Percentiles rank a stretch among this genome's conserved stretches.
Evolutionary conservation across 2,113 vertebrate species (phyloP).

Genomic region (Sander vitreus): DNA sequence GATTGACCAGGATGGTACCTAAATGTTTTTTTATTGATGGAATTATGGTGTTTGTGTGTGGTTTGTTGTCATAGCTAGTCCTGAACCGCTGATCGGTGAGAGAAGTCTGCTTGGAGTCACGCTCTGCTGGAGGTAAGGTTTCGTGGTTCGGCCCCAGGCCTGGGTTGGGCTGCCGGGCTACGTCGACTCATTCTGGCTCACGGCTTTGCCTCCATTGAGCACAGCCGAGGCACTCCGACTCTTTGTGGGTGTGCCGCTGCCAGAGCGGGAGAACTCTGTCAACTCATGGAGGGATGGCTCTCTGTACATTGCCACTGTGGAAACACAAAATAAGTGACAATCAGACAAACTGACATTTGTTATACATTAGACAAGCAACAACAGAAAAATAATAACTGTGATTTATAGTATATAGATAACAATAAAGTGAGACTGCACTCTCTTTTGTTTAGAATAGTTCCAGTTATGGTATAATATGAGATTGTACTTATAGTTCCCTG

Average conservation of each 20-base stretch:
- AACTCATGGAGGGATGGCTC: constrained; percentile 98
- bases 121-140: constrained; percentile 96
- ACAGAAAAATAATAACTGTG: neutral
- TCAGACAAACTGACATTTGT: constrained; percentile 9
- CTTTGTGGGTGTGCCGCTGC: constrained; percentile 98
- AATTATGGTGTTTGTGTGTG: constrained; percentile 63
- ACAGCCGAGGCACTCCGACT: constrained; percentile 97
- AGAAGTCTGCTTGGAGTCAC: constrained; percentile 91
- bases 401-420: too few species aligned
- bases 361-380: neutral
- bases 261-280: constrained; percentile 97
- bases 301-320: constrained; percentile 98
- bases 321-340: constrained; percentile 54
- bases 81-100: constrained; percentile 85
- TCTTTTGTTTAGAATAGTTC: neutral
- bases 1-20: constrained; percentile 53
- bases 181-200: constrained; percentile 98
- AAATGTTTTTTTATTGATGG: constrained; percentile 49
- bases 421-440: neutral
- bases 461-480: neutral
- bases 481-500: constrained; percentile 10
- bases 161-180: constrained; percentile 88
- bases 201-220: constrained; percentile 97
- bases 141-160: constrained; percentile 85
- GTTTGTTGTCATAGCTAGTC: constrained; percentile 78